A percentile compares a stretch with the other conserved stretches of the same genome.
Evolutionary conservation across 2,113 vertebrate genomes (phyloP).

Genomic region (Enhydra lutris): DNA sequence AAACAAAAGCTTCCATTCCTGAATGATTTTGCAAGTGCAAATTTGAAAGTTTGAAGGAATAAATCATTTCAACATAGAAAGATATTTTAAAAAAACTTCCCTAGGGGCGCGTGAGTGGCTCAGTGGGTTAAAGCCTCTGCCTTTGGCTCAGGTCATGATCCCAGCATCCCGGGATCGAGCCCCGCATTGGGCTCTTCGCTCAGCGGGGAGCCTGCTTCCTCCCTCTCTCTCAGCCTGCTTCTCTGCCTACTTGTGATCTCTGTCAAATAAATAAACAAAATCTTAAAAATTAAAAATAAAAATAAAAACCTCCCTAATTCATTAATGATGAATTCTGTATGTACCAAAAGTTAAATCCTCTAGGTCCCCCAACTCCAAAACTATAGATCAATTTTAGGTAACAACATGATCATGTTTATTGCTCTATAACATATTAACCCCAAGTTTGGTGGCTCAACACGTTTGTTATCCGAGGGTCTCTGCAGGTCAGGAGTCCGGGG

Average conservation of each 20-base stretch:
- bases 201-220: too few species aligned
- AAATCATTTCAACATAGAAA: background rate
- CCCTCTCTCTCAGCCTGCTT: too few species aligned
- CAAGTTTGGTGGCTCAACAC: background rate
- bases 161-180: too few species aligned
- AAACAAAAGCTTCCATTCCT: background rate
- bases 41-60: background rate
- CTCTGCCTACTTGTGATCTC: too few species aligned
- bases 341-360: background rate
- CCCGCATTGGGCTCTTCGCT: too few species aligned
- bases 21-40: background rate
- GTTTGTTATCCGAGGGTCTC: background rate
- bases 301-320: background rate
- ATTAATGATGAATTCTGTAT: background rate
- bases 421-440: background rate
- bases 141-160: too few species aligned
- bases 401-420: background rate
- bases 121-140: too few species aligned
- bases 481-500: background rate
- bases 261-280: too few species aligned
- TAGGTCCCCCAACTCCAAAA: background rate
- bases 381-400: background rate
- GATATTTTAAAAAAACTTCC: background rate
- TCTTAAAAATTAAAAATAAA: too few species aligned
- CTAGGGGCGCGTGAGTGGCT: too few species aligned